These are phyloP conservation scores for Drosophila novamexicana DNA, from an alignment of 1,140 invertebrate species.

Conservation along the genomic window DNA sequence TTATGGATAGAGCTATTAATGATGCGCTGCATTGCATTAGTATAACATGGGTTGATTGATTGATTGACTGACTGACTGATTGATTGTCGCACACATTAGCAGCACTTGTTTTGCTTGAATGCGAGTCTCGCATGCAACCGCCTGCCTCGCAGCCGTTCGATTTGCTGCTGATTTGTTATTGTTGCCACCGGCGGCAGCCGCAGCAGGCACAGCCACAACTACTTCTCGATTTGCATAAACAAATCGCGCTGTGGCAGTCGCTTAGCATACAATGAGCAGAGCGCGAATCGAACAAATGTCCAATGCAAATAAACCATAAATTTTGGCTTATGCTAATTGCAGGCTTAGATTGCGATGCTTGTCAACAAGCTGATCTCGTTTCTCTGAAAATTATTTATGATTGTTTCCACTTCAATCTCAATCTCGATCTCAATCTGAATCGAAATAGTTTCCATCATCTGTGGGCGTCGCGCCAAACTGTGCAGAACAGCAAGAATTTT, in stretches of 20 bases:
- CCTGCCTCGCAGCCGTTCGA: constrained; percentile 12
- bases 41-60: constrained; percentile 16
- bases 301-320: constrained; percentile 69
- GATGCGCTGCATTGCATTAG: constrained; percentile 16
- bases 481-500: not conserved
- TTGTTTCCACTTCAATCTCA: constrained; percentile 5
- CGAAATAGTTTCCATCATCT: not conserved
- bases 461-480: constrained; percentile 45
- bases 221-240: constrained; percentile 48
- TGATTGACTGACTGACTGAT: constrained; percentile 23
- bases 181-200: not conserved
- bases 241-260: constrained; percentile 32
- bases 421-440: constrained; percentile 1
- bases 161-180: constrained; percentile 24
- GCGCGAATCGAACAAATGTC: constrained; percentile 58
- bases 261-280: constrained; percentile 38
- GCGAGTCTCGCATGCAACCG: no score
- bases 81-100: constrained; percentile 42
- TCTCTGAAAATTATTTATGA: constrained; percentile 50
- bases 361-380: constrained; percentile 67
- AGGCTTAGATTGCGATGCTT: constrained; percentile 42
- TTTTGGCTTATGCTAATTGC: constrained; percentile 68
- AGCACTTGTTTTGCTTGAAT: constrained; percentile 20
- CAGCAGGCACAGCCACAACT: not conserved
- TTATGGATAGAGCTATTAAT: constrained; percentile 21